Conservation (phyloP, 2,888 invertebrate species). For the Apamea anceps region DNA sequence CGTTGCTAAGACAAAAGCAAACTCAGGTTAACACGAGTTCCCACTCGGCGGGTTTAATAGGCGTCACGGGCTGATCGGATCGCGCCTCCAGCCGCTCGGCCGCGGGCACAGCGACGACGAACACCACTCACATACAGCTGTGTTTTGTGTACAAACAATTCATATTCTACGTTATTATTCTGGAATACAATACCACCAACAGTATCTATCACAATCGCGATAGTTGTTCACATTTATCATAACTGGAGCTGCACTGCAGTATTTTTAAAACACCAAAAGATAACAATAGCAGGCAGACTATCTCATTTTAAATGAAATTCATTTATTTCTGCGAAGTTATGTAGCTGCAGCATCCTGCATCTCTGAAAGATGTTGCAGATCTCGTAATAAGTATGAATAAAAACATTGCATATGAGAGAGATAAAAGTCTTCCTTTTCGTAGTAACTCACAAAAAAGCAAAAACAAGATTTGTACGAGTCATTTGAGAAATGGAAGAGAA, state of each 20-base stretch:
- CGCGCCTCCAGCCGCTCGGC: conserved; percentile 54
- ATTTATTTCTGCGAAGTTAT: conserved; percentile 19
- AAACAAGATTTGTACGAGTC: conserved; percentile 55
- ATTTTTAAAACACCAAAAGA: conserved; percentile 40
- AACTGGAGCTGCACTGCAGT: conserved; percentile 12
- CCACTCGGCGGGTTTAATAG: conserved; percentile 75
- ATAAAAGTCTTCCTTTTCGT: conserved; percentile 38
- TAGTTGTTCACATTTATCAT: conserved; percentile 19
- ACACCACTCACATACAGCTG: conserved; percentile 60
- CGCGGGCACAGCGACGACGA: conserved; percentile 52
- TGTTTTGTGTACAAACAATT: conserved; percentile 51
- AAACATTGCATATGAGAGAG: conserved; percentile 36
- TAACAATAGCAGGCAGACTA: conserved; percentile 21
- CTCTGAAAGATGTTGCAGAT: conserved; percentile 22
- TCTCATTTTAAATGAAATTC: conserved; percentile 29
- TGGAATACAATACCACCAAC: conserved; percentile 27
- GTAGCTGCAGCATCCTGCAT: conserved; percentile 20
- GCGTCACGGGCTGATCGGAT: conserved; percentile 73
- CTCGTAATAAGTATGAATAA: conserved; percentile 33
- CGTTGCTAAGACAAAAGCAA: conserved; percentile 73
- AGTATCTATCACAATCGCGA: conserved; percentile 6
- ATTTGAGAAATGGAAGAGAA: conserved; percentile 50
- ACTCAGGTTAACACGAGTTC: conserved; percentile 78
- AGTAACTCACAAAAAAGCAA: conserved; percentile 35
- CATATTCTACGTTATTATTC: conserved; percentile 45